Evolutionary conservation across 2,888 invertebrate species (phyloP).

Genomic region (Hypolimnas misippus): DNA sequence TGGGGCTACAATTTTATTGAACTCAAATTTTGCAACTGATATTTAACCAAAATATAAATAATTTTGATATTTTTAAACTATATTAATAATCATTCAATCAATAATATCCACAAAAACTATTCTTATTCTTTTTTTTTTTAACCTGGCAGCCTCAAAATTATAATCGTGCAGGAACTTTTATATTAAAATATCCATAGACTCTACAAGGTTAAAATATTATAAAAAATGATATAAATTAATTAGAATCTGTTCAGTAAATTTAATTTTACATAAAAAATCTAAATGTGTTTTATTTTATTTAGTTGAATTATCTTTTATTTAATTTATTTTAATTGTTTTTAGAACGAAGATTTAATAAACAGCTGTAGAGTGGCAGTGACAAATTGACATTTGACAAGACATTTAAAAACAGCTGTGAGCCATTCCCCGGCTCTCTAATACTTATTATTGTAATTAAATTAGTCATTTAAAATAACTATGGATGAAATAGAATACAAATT

Average conservation of each 20-base stretch:
- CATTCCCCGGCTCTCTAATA: slow-evolving; percentile 12
- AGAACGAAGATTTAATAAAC: not conserved
- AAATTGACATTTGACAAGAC: not conserved
- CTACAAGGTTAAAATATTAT: too few relatives aligned
- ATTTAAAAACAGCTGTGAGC: slow-evolving; percentile 13
- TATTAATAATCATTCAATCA: too few relatives aligned
- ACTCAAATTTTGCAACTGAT: too few relatives aligned
- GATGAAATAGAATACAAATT: slow-evolving; percentile 86
- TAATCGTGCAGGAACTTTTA: too few relatives aligned
- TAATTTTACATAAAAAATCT: too few relatives aligned
- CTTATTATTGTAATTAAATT: slow-evolving; percentile 9
- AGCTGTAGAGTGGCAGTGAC: not conserved
- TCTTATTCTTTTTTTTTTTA: not conserved
- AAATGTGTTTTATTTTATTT: too few relatives aligned
- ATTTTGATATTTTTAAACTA: too few relatives aligned
- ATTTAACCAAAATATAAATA: too few relatives aligned
- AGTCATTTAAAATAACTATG: slow-evolving; percentile 61
- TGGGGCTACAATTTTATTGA: too few relatives aligned
- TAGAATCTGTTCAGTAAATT: not conserved
- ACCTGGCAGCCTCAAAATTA: not conserved
- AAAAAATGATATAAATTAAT: not conserved
- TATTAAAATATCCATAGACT: too few relatives aligned
- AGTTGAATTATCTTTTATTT: not conserved
- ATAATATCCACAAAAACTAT: too few relatives aligned
- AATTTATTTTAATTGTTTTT: not conserved